Conservation (phyloP, 2,113 vertebrate species). For the Phasianus colchicus region DNA sequence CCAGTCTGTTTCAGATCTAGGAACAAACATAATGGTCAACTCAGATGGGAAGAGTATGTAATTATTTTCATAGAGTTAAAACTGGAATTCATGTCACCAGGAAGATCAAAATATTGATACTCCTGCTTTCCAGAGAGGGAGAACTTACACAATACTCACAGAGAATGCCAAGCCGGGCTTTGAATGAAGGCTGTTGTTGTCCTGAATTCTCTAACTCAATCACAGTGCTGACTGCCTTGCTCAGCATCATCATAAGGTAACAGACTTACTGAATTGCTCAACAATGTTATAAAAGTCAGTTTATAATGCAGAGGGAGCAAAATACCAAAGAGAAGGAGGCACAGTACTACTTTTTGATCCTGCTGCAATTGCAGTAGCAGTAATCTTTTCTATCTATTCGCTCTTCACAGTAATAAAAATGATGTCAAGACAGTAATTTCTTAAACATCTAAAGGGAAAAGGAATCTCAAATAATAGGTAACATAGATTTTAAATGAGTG, state of each 20-base stretch:
- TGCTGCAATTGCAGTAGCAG: constrained; percentile 22
- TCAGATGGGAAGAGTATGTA: not conserved
- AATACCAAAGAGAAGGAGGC: constrained; percentile 51
- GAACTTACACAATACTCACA: not conserved
- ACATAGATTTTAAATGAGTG: not conserved
- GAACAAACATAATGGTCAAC: not conserved
- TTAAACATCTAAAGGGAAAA: constrained; percentile 44
- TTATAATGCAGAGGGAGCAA: constrained; percentile 30
- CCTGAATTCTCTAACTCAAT: not conserved
- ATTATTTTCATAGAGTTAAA: not conserved
- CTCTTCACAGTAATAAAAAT: constrained; percentile 21
- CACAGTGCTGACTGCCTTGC: not conserved
- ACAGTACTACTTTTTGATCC: constrained; percentile 28
- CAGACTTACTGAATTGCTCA: not conserved
- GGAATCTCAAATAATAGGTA: constrained; percentile 38
- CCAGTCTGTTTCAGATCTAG: not conserved
- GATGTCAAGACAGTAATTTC: constrained; percentile 26
- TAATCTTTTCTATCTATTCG: constrained; percentile 10
- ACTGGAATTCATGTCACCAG: not conserved
- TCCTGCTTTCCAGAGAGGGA: not conserved
- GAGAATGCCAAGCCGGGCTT: not conserved
- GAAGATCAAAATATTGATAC: not conserved
- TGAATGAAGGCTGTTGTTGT: not conserved
- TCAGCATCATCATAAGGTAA: not conserved
- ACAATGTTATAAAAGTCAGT: not conserved